Conservation (phyloP, 1,140 invertebrate genomes). For the Drosophila ohnishii region DNA sequence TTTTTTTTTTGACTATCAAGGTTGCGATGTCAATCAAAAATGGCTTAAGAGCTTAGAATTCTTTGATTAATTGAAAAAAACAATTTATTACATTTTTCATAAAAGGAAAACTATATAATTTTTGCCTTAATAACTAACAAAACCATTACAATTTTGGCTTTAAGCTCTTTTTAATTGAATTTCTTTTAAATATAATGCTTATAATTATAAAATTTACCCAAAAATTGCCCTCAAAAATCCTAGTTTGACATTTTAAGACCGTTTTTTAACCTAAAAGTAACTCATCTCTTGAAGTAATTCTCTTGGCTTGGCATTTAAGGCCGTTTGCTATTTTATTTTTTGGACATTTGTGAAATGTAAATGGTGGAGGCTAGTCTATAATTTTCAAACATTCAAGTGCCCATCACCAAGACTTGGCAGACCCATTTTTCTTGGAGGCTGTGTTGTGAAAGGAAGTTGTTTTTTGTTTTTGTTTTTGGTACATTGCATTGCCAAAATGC, state of each 20-base stretch:
- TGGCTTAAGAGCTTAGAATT: neutral
- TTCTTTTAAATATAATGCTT: neutral
- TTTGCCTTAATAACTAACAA: too few species aligned
- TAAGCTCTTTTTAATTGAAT: neutral
- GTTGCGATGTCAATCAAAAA: conserved; percentile 30
- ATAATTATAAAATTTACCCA: neutral
- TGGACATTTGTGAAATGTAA: conserved; percentile 69
- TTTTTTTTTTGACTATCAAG: conserved; percentile 56
- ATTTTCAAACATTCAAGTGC: conserved; percentile 73
- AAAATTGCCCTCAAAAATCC: neutral
- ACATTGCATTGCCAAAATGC: conserved; percentile 53
- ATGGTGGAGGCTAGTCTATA: conserved; percentile 56
- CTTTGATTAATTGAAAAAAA: neutral
- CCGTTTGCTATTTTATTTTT: conserved; percentile 29
- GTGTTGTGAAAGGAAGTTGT: conserved; percentile 69
- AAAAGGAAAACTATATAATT: neutral
- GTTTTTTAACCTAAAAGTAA: neutral
- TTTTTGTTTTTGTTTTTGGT: conserved; percentile 2
- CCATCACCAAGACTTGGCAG: conserved; percentile 62
- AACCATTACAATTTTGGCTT: neutral
- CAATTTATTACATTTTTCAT: neutral
- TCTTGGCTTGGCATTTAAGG: conserved; percentile 56
- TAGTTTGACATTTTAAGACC: conserved; percentile 23
- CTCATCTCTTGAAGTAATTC: conserved; percentile 13
- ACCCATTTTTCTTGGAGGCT: conserved; percentile 60